Conservation (phyloP, 2,113 vertebrate genomes). For the Anguilla japonica region DNA sequence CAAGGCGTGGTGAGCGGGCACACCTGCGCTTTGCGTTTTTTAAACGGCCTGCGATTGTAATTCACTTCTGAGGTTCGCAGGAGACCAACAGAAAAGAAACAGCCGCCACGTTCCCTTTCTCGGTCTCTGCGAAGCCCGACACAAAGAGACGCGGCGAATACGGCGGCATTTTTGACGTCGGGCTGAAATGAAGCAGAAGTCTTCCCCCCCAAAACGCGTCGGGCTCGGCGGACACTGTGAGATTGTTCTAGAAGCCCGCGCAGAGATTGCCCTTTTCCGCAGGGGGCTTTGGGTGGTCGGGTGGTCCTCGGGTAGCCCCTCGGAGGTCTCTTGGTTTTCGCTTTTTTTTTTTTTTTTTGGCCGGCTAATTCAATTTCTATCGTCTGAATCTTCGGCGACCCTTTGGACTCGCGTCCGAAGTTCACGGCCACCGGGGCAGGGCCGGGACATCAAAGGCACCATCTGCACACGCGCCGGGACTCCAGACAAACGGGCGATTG, state of each 20-base stretch:
- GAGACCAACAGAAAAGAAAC: background rate
- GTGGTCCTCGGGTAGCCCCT: background rate
- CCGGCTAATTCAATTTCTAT: constrained; percentile 17
- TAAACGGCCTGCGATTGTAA: background rate
- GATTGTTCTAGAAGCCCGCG: constrained; percentile 11
- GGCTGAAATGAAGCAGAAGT: constrained; percentile 16
- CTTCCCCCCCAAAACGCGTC: constrained; percentile 1
- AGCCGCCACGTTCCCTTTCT: background rate
- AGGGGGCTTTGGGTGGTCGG: background rate
- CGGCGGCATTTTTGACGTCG: constrained; percentile 3
- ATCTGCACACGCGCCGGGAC: constrained; percentile 10
- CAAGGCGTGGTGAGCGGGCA: too few relatives aligned
- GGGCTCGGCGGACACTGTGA: constrained; percentile 12
- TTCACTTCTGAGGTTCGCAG: background rate
- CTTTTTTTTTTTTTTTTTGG: background rate
- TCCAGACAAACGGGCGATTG: constrained; percentile 44
- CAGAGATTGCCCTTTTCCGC: background rate
- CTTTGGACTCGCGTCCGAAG: constrained; percentile 34
- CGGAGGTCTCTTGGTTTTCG: constrained; percentile 1
- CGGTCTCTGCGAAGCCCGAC: constrained; percentile 8
- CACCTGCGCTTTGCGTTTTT: background rate
- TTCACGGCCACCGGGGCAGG: constrained; percentile 24
- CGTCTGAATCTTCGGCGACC: constrained; percentile 28
- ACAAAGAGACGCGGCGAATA: background rate
- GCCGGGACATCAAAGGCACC: constrained; percentile 42